phyloP scores from a whole-genome alignment of 2,888 invertebrate genomes.

The Callimorpha dominula region DNA sequence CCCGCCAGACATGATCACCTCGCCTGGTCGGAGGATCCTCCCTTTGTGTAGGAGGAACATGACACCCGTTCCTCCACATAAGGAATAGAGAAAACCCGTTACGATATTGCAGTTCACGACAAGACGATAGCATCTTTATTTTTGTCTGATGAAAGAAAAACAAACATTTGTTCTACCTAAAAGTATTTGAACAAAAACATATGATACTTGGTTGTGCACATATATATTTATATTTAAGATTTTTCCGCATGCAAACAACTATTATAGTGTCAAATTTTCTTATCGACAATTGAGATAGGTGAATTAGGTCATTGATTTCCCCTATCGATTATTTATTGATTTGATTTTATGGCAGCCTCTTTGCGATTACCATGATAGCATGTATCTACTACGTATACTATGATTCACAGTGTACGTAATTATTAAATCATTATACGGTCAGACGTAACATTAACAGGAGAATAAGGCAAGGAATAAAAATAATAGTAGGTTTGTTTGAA shows the following conservation, averaged over 20 bases:
- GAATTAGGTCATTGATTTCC: constrained; percentile 46
- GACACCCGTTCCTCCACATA: no score
- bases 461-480: no score
- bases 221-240: constrained; percentile 5
- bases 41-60: no score
- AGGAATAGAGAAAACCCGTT: neutral
- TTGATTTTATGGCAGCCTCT: constrained; percentile 10
- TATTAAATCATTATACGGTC: no score
- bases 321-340: constrained; percentile 23
- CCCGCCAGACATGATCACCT: no score
- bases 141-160: neutral
- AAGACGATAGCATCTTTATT: neutral
- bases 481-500: no score
- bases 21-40: no score
- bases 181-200: neutral
- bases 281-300: constrained; percentile 46
- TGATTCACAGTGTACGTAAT: constrained; percentile 5
- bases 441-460: no score
- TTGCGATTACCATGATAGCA: neutral
- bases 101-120: neutral
- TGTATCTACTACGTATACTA: no score
- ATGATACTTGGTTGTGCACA: constrained; percentile 1
- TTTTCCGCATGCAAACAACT: neutral
- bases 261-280: constrained; percentile 10
- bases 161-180: neutral